Evolutionary conservation across 2,888 invertebrate species (phyloP).

Genomic region (Drosophila seclusa): DNA sequence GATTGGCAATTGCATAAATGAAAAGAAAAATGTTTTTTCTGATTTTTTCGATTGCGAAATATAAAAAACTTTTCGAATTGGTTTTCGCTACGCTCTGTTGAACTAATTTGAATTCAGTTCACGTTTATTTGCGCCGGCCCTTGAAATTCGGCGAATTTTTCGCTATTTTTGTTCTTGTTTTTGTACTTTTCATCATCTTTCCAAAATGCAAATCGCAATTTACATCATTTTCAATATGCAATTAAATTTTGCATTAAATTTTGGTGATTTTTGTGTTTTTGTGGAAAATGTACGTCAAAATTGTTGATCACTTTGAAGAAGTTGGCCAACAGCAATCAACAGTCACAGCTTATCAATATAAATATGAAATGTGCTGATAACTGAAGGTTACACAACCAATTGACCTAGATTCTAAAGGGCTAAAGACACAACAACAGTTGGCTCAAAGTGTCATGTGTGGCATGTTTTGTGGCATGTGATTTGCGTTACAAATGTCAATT

Average conservation of each 20-base stretch:
- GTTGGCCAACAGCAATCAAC: constrained; percentile 21
- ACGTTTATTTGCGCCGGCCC: constrained; percentile 30
- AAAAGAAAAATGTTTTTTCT: neutral
- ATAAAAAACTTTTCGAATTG: constrained; percentile 2
- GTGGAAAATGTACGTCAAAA: constrained; percentile 2
- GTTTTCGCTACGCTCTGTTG: constrained; percentile 26
- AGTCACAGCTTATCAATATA: constrained; percentile 46
- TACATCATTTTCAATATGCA: constrained; percentile 31
- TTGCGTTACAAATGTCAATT: constrained; percentile 18
- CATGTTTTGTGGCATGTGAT: neutral
- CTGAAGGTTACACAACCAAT: constrained; percentile 51
- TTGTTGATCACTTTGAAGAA: constrained; percentile 15
- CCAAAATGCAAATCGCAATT: constrained; percentile 54
- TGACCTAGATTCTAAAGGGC: constrained; percentile 48
- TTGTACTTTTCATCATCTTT: neutral
- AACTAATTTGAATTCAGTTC: constrained; percentile 35
- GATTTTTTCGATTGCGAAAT: constrained; percentile 9
- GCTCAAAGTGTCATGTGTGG: neutral
- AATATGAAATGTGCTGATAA: constrained; percentile 34
- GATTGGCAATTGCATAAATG: neutral
- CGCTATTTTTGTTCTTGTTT: constrained; percentile 11
- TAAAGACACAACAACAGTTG: constrained; percentile 6
- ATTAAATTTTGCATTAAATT: constrained; percentile 28
- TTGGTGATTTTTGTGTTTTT: neutral
- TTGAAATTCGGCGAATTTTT: constrained; percentile 30